Percentiles rank a stretch among this genome's conserved stretches.
Conservation (phyloP, 1,140 invertebrate species). For the Neodiprion pinetum region DNA sequence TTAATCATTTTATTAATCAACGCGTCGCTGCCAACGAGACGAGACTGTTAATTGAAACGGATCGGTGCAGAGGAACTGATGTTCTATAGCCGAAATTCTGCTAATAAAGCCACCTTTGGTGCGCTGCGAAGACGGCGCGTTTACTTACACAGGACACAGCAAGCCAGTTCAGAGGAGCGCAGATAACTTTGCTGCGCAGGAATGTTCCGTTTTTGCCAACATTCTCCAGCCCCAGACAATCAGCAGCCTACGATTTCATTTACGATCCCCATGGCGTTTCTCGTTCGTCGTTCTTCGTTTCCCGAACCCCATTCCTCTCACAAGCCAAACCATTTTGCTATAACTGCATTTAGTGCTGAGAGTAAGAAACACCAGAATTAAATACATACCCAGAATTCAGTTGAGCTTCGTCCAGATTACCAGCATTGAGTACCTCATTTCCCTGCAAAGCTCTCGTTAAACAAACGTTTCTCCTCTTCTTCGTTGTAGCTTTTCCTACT, state of each 20-base stretch:
- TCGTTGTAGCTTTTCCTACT: neutral
- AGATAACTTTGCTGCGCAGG: constrained; percentile 19
- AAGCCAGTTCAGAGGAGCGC: neutral
- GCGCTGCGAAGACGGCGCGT: neutral
- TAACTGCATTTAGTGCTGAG: constrained; percentile 29
- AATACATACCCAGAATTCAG: neutral
- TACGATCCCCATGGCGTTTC: constrained; percentile 20
- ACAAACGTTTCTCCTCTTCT: neutral
- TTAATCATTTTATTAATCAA: no score
- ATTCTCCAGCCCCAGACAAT: constrained; percentile 27
- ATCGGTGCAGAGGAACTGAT: neutral
- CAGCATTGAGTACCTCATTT: neutral
- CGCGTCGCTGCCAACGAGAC: neutral
- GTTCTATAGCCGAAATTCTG: neutral
- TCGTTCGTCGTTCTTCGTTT: neutral
- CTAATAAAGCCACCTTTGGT: neutral
- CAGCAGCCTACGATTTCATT: constrained; percentile 29
- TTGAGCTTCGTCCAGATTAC: neutral
- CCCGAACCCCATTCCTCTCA: constrained; percentile 27
- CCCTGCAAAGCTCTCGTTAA: neutral
- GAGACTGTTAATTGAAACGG: neutral
- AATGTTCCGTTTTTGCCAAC: constrained; percentile 29
- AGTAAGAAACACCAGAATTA: constrained; percentile 20
- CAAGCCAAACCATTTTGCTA: constrained; percentile 32
- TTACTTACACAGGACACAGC: neutral